Conservation (phyloP, 2,113 vertebrate genomes). For the Balaeniceps rex region DNA sequence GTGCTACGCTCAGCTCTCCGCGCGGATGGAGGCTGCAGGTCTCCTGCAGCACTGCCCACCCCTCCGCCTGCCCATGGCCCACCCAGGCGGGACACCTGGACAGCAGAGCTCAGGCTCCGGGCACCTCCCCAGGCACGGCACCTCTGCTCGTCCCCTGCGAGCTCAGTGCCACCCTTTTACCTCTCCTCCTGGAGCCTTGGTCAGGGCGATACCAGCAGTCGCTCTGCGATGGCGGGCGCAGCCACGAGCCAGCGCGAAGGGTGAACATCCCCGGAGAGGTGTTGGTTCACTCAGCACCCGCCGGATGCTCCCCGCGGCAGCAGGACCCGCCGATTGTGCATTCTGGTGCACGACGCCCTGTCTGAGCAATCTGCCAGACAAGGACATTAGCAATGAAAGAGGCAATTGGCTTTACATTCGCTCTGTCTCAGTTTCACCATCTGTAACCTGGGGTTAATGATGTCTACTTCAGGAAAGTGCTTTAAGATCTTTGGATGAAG, state of each 20-base stretch:
- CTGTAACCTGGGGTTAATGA: conserved; percentile 50
- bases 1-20: fast-evolving
- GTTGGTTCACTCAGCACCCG: neutral
- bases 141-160: neutral
- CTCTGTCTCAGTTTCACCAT: neutral
- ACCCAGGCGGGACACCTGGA: fast-evolving
- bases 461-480: conserved; percentile 28
- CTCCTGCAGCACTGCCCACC: neutral
- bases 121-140: fast-evolving
- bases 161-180: neutral
- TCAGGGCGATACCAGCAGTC: neutral
- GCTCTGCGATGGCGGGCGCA: fast-evolving
- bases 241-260: fast-evolving
- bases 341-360: neutral
- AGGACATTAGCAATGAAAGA: neutral
- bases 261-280: fast-evolving
- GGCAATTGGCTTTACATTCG: neutral
- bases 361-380: neutral
- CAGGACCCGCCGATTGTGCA: neutral
- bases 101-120: neutral
- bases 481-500: neutral
- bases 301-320: fast-evolving
- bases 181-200: neutral
- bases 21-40: neutral
- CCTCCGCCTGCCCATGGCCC: neutral